Conservation (phyloP, 2,113 vertebrate species). For the Myotis davidii region DNA sequence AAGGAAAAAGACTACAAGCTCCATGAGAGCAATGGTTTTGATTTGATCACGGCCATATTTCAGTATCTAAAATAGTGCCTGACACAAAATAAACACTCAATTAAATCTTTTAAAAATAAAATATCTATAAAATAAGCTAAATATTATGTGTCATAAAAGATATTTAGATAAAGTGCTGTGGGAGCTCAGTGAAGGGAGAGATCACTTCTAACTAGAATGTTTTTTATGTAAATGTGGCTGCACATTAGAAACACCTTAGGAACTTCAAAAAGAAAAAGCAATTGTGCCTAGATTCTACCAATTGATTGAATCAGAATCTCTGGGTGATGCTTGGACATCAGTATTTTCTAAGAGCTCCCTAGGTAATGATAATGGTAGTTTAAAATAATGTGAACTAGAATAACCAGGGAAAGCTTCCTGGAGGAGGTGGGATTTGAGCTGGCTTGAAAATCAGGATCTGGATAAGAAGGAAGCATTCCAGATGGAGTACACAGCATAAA, state of each 20-base stretch:
- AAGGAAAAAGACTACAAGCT: not conserved
- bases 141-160: not conserved
- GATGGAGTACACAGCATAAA: not conserved
- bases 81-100: not conserved
- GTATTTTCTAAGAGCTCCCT: not conserved
- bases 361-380: not conserved
- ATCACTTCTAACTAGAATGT: not conserved
- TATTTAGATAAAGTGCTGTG: not conserved
- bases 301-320: not conserved
- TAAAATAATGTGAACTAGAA: not conserved
- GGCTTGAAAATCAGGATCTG: constrained; percentile 45
- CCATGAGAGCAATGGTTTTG: not conserved
- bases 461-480: not conserved
- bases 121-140: not conserved
- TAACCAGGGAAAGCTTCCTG: not conserved
- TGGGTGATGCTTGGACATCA: not conserved
- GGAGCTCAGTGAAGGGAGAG: not conserved
- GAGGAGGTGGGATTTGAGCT: constrained; percentile 26
- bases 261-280: not conserved
- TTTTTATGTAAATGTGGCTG: not conserved
- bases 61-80: not conserved
- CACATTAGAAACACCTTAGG: not conserved
- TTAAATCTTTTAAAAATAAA: constrained; percentile 24
- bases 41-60: not conserved
- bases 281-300: not conserved